Base-by-base conservation (phyloP, 2,797 vertebrate genomes). In the Lophotriccus pileatus region DNA sequence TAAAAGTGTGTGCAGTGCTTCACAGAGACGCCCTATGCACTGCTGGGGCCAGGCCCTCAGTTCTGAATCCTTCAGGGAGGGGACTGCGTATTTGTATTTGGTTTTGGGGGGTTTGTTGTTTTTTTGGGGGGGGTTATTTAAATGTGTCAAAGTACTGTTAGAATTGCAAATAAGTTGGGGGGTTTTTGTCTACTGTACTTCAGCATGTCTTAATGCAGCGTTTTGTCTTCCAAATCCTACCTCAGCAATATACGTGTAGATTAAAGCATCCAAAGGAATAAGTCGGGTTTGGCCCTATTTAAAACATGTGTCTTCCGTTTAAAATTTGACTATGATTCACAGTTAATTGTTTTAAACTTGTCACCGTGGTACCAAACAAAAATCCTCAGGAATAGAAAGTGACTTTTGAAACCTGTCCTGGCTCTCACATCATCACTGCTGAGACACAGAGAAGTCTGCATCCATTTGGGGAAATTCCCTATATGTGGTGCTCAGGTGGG, bases 351-450 rank as follows among this genome's bases (percentile, higher is more conserved):
- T 90, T 91, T 70, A 67, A 86, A 90, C 36, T 59, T 73, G 27
- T 53, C 60, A 76, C 50, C 11, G 1, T 15, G 12, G 37, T 50
- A 28, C 37, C 53, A 27, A 39, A 14, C 23, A 60, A 21, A 82
- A 85, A 28, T 43, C 27, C 34, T n/a, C 39, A 44, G 28, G 60
- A 89, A 70, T 60, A 37, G 18, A 13, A 43, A 55, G 22, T 10
- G 25, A 50, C 37, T 58, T 56, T 59, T 82, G 70, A 88, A 75
- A 52, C n/a, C 32, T 44, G 5, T 47, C n/a, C 39, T 27, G 62
- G 25, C 39, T 75, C 66, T 81, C 46, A 4, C 30, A 47, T 67
- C 0, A 0, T 10, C 16, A 3, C n/a, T 0, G 0, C 41, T 41
- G 62, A 66, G 79, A 34, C 43, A 44, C 39, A 4, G 28, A 60